These are phyloP conservation scores for Rhabdomys pumilio DNA, from an alignment of 2,797 vertebrate genomes.

Conservation along the genomic window DNA sequence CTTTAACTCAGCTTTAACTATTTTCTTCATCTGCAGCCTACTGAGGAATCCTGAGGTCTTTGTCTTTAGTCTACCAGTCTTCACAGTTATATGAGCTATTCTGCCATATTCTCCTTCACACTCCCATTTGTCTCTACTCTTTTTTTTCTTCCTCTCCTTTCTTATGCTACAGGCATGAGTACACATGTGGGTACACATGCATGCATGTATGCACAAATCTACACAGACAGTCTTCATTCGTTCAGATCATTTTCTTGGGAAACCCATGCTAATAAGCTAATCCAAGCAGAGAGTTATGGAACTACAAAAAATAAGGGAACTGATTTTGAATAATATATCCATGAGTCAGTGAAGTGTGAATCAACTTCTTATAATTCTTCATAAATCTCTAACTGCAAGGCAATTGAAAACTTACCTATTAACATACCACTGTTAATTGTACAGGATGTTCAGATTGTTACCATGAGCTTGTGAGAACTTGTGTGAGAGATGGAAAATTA, in stretches of 20 bases:
- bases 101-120: neutral
- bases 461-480: neutral
- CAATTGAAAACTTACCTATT: neutral
- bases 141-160: neutral
- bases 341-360: neutral
- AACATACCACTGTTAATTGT: neutral
- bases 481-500: neutral
- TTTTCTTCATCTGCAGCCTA: neutral
- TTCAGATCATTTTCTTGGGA: conserved; percentile 25
- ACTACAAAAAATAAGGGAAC: neutral
- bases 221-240: neutral
- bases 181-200: too few relatives aligned
- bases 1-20: neutral
- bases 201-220: neutral
- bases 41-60: neutral
- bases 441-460: neutral
- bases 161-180: too few relatives aligned
- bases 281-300: neutral
- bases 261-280: neutral
- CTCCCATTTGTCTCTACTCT: too few relatives aligned
- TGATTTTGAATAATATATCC: neutral
- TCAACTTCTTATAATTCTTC: neutral
- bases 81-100: neutral
- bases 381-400: neutral
- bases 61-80: neutral